Evolutionary conservation across 1,140 invertebrate species (phyloP), one percentile per base, ranked within the genome.

Genomic region (Nebria ingens): DNA sequence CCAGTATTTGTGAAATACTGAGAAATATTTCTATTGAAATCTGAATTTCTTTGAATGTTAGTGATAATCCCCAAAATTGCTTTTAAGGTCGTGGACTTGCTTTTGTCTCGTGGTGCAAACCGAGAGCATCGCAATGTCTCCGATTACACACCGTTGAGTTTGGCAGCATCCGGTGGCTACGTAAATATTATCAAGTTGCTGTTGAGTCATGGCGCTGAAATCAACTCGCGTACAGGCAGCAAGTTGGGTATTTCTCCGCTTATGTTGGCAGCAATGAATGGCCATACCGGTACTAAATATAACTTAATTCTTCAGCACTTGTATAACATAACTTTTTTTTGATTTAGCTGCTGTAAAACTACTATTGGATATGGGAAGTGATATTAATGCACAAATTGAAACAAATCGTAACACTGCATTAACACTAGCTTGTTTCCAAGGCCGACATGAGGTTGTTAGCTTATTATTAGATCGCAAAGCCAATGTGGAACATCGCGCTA

Each of bases 221-320:
- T 99, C 57, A 99, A 99, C 76, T 98, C 96, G 2, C 84, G 94
- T 60, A 97, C 93, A 45, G 93, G 93, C 22, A 95, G 91, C 51
- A 98, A 98, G 73, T 75, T 98, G 34, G 96, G 96, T 50, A 99
- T 99, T 63, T 98, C 96, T 0, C 97, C 97, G 2, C 76, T 99
- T 19, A 99, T 99, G 97, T 73, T 99, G 61, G 96, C 97, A 19
- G 94, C 97, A 4, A 99, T 99, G 97, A 99, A 99, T 82, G 97
- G 97, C 0, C 97, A 99, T 74, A 93, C 92, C 21, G 79, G 75
- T 76, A 66, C 62, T 55, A 53, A 52, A 45, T 29, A 50, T 45
- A 34, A 23, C 53, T 56, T 51, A 21, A 19, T 21, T 20, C 1
- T 55, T 23, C 19, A 22, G 19, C 23, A 19, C 11, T 56, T 17